A percentile compares a stretch with the other conserved stretches of the same genome.
These are phyloP conservation scores for Amphipoea oculea DNA, from an alignment of 2,888 invertebrate species.

Conservation along the genomic window DNA sequence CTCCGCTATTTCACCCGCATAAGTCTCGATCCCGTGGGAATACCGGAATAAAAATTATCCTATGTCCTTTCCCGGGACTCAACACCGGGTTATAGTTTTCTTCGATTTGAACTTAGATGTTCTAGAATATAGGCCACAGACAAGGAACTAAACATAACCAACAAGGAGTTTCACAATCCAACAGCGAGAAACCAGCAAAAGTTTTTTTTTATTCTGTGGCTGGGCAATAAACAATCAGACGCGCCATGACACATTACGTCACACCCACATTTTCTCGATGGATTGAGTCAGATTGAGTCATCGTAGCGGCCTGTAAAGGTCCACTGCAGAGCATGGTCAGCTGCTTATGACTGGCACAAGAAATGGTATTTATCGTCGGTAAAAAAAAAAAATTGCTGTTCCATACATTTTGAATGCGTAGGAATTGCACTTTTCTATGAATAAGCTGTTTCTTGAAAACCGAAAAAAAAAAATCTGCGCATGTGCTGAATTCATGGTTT, in stretches of 20 bases:
- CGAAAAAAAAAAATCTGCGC: too few species aligned
- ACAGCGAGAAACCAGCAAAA: conserved; percentile 1
- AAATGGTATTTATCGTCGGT: background rate
- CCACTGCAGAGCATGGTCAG: background rate
- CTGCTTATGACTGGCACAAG: background rate
- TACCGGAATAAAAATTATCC: too few species aligned
- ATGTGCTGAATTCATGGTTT: too few species aligned
- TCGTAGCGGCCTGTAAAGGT: background rate
- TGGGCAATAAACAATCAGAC: conserved; percentile 32
- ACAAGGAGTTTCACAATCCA: conserved; percentile 34
- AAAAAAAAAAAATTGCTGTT: too few species aligned
- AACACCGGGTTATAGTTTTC: background rate
- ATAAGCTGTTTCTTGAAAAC: too few species aligned
- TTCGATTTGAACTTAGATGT: conserved; percentile 1
- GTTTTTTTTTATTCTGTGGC: conserved; percentile 19
- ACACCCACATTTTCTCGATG: conserved; percentile 18
- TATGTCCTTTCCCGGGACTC: too few species aligned
- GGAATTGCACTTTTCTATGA: too few species aligned
- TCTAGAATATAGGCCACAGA: conserved; percentile 17
- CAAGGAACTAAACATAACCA: conserved; percentile 39
- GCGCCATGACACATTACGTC: conserved; percentile 36
- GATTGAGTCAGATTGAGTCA: conserved; percentile 32
- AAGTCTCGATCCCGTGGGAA: too few species aligned
- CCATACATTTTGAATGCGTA: too few species aligned
- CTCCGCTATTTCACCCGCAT: too few species aligned